Base-by-base conservation (phyloP, 2,113 vertebrate genomes). In the Eurystomus gularis region DNA sequence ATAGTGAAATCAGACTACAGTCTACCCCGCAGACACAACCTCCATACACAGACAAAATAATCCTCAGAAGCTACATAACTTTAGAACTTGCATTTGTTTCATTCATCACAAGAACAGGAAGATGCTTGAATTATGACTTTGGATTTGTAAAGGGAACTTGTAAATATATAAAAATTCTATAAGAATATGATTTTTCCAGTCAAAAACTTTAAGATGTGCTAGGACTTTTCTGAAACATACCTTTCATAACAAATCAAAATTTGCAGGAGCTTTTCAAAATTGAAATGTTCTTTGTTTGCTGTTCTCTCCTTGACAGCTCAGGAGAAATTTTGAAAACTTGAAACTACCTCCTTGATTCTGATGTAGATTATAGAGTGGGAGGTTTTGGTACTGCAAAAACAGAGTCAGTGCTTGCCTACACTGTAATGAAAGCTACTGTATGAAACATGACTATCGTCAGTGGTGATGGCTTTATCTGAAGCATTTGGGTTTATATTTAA, bases 351-450 rank as follows among this genome's bases (percentile, higher is more conserved):
- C 25, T 92, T 94, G 79, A 79, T 88, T 97, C 79, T 92, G 55
- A 94, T 94, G 87, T 66, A 96, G 81, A 96, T 93, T 88, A 81
- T 55, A 49, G 84, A 93, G 92, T 97, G 79, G 96, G 96, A 95
- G 82, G 84, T 76, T 94, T 95, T 87, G 72, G 52, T 86, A 66
- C 65, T 48, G 60, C 60, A 93, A 91, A 97, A 96, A 79, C 90
- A 85, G 91, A 95, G 75, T 71, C 82, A 73, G 39, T 94, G 92
- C 84, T 94, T 96, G 90, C 94, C 93, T 95, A 88, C 86, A 58
- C 46, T 84, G 5, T 90, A 94, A 61, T 91, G 86, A 94, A 95
- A 95, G 52, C 64, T 76, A 40, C 61, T 93, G 49, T 66, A 66
- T 90, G 92, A 97, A 96, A 88, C 61, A 88, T 66, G 81, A 85